phyloP scores from a whole-genome alignment of 2,888 invertebrate species.

The Rugalucina vietnamica region DNA sequence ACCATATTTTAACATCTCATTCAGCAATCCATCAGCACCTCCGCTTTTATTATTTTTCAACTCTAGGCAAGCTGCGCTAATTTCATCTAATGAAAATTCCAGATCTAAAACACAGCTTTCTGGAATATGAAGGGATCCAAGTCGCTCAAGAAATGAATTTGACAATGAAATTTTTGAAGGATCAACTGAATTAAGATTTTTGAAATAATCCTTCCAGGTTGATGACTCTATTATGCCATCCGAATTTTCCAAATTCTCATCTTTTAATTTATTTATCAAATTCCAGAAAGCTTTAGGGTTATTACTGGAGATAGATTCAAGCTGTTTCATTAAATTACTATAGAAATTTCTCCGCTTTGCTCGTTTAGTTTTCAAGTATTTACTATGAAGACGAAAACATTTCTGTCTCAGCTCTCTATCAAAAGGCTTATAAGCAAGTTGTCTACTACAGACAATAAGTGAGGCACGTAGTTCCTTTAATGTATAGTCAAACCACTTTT shows the following conservation, averaged over 20 bases:
- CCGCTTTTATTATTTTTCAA: background rate
- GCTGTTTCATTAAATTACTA: too few relatives aligned
- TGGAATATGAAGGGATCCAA: background rate
- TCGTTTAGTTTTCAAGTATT: too few relatives aligned
- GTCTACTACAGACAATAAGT: background rate
- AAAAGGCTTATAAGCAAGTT: background rate
- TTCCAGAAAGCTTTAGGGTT: too few relatives aligned
- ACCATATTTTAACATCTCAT: background rate
- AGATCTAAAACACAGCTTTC: background rate
- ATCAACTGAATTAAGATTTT: background rate
- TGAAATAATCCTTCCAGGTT: too few relatives aligned
- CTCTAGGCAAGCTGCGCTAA: background rate
- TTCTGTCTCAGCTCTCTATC: background rate
- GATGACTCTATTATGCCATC: too few relatives aligned
- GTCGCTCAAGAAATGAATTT: background rate
- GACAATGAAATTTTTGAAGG: background rate
- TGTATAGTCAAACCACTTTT: background rate
- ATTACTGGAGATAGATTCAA: too few relatives aligned
- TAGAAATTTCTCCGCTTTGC: too few relatives aligned
- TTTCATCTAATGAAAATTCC: background rate
- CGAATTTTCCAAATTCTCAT: too few relatives aligned
- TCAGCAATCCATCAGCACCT: background rate
- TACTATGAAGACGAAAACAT: background rate
- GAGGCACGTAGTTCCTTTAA: background rate
- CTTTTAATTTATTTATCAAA: too few relatives aligned